These are phyloP conservation scores for Xylocampa areola DNA, from an alignment of 2,888 invertebrate species.

Conservation along the genomic window DNA sequence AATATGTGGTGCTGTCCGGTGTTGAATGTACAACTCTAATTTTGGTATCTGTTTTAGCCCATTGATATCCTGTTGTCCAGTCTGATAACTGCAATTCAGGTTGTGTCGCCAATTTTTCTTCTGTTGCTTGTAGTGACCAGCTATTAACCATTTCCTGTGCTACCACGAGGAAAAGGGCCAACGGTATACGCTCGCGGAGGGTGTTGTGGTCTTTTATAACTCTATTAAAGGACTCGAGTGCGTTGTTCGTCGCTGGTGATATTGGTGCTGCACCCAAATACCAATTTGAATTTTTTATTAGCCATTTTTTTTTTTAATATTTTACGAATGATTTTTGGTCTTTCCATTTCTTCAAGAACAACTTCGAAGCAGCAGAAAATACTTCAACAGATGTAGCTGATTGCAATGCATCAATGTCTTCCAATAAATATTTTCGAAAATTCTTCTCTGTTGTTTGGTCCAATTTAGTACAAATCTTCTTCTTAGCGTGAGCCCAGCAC, in stretches of 20 bases:
- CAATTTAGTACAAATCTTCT: constrained; percentile 8
- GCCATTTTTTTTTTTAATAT: constrained; percentile 28
- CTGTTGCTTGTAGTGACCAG: constrained; percentile 22
- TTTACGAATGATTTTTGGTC: constrained; percentile 14
- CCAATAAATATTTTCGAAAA: constrained; percentile 10
- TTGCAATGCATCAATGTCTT: constrained; percentile 10
- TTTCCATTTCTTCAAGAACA: constrained; percentile 24
- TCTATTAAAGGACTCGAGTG: constrained; percentile 12
- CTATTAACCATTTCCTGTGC: constrained; percentile 21
- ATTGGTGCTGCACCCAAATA: constrained; percentile 7
- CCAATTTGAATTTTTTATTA: constrained; percentile 24
- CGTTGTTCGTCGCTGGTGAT: constrained; percentile 11
- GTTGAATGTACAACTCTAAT: constrained; percentile 24
- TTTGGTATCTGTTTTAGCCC: constrained; percentile 30
- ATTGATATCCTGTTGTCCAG: constrained; percentile 26
- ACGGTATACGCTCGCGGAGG: constrained; percentile 10
- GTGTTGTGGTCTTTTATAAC: constrained; percentile 11
- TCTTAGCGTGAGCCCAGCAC: constrained; percentile 23
- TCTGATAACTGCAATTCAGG: constrained; percentile 20
- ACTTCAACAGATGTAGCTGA: constrained; percentile 11
- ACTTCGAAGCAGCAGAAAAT: constrained; percentile 10
- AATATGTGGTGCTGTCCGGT: constrained; percentile 17
- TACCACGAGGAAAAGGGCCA: constrained; percentile 10
- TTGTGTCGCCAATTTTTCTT: constrained; percentile 10
- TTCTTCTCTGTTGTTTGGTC: constrained; percentile 19